phyloP scores from a whole-genome alignment of 2,113 vertebrate species.

The Dendrocopos noguchii region DNA sequence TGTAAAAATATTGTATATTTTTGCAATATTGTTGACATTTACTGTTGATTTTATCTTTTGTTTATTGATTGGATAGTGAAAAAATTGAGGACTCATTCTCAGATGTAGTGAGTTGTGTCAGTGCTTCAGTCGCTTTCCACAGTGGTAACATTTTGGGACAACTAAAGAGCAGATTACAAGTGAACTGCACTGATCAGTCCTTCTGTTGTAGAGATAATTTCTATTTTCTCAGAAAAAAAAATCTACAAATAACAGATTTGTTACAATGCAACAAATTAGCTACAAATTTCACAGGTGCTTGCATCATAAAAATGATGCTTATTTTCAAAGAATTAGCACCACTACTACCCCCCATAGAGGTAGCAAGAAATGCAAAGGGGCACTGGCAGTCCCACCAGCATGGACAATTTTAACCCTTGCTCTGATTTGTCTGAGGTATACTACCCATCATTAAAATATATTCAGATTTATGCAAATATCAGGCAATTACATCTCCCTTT shows the following conservation, averaged over 20 bases:
- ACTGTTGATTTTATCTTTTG: background rate
- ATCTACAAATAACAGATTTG: background rate
- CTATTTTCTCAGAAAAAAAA: background rate
- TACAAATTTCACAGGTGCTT: background rate
- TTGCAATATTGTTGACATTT: background rate
- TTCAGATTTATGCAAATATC: background rate
- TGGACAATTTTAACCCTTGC: background rate
- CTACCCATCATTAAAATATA: background rate
- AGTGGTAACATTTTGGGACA: background rate
- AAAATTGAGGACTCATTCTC: background rate
- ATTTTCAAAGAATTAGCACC: background rate
- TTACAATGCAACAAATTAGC: background rate
- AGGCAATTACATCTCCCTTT: background rate
- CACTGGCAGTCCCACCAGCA: background rate
- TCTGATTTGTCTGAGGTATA: background rate
- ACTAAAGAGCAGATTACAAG: background rate
- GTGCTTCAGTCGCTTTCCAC: background rate
- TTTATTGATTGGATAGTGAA: conserved; percentile 14
- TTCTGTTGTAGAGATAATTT: background rate
- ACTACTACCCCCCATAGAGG: background rate
- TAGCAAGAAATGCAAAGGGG: background rate
- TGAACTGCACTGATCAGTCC: background rate
- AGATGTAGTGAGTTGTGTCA: background rate
- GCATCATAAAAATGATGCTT: background rate
- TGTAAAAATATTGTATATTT: background rate